A percentile compares a stretch with the other conserved stretches of the same genome.
Conservation (phyloP, 2,888 invertebrate genomes). For the Dichetophora obliterata region DNA sequence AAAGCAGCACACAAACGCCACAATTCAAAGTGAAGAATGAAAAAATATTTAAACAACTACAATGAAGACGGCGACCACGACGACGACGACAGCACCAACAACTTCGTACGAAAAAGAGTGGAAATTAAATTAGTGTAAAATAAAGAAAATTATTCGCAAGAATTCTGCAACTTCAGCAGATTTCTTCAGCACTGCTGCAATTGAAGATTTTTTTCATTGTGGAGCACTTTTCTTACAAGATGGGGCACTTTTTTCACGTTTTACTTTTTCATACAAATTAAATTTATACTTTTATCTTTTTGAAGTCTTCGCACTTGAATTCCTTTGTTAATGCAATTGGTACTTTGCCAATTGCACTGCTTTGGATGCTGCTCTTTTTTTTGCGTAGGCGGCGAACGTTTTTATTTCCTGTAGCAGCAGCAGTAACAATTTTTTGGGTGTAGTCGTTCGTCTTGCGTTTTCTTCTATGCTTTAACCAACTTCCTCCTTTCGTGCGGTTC, state of each 20-base stretch:
- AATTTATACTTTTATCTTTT: background rate
- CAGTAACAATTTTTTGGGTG: constrained; percentile 36
- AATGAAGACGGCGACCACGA: constrained; percentile 11
- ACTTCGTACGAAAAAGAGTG: background rate
- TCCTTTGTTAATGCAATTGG: background rate
- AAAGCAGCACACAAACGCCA: constrained; percentile 34
- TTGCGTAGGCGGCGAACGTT: constrained; percentile 12
- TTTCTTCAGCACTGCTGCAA: background rate
- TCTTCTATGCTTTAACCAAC: constrained; percentile 11
- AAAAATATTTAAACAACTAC: constrained; percentile 19
- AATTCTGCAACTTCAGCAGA: constrained; percentile 30
- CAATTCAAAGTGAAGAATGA: constrained; percentile 30
- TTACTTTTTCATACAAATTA: background rate
- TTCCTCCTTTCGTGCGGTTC: constrained; percentile 12
- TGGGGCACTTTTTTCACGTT: background rate
- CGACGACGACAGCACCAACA: constrained; percentile 33
- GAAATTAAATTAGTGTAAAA: background rate
- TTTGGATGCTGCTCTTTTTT: background rate
- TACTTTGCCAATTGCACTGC: background rate
- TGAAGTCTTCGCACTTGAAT: background rate
- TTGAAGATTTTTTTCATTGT: constrained; percentile 19
- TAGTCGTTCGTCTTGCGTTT: constrained; percentile 33
- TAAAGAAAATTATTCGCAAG: background rate
- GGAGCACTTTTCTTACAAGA: background rate
- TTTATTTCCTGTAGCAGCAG: constrained; percentile 13